Conservation (phyloP, 2,113 vertebrate species). For the Pan troglodytes region NHGRI_mPanTro3-v2.1_pri NC_072415.2:51124501-51125000, state of each 20-base stretch:
- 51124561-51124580: not conserved
- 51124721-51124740: not conserved
- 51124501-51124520: not conserved
- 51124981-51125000: not conserved
- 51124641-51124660: not conserved
- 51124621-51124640: not conserved
- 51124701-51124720: too few species aligned
- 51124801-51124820: not conserved
- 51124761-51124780: not conserved
- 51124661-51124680: not conserved
- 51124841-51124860: not conserved
- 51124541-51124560: not conserved
- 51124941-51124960: not conserved
- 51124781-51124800: not conserved
- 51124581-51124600: not conserved
- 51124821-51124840: not conserved
- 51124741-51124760: not conserved
- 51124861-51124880: not conserved
- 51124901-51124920: not conserved
- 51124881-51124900: not conserved
- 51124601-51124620: not conserved
- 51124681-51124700: not conserved
- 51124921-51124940: not conserved
- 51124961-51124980: not conserved
- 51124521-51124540: not conserved